These are phyloP conservation scores for Amiota mariae DNA, from an alignment of 2,888 invertebrate genomes.

Conservation along the genomic window DNA sequence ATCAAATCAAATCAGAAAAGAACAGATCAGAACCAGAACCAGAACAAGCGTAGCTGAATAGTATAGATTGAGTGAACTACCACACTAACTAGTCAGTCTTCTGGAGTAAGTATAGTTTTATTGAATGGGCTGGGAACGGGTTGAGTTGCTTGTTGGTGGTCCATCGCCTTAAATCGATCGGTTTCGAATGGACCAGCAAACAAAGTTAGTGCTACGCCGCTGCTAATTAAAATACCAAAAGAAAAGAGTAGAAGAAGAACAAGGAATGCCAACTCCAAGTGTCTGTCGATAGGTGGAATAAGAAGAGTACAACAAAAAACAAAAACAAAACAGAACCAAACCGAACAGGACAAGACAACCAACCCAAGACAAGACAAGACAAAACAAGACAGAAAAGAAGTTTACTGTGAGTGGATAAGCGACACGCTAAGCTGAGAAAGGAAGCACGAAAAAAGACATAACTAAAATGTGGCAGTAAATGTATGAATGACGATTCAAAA, in stretches of 20 bases:
- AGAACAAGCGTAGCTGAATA: constrained; percentile 15
- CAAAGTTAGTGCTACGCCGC: not conserved
- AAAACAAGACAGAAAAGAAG: not conserved
- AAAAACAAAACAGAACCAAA: too few relatives aligned
- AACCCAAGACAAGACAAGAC: not conserved
- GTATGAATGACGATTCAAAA: constrained; percentile 6
- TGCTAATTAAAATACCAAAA: constrained; percentile 63
- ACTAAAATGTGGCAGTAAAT: constrained; percentile 19
- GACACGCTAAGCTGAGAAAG: constrained; percentile 58
- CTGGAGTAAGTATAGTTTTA: not conserved
- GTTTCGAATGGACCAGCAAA: not conserved
- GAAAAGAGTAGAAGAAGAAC: not conserved
- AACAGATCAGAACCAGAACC: too few relatives aligned
- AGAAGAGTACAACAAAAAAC: constrained; percentile 22
- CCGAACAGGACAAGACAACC: not conserved
- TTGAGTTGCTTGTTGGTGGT: constrained; percentile 3
- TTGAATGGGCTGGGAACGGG: not conserved
- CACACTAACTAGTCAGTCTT: not conserved
- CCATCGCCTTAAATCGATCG: constrained; percentile 15
- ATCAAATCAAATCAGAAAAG: too few relatives aligned
- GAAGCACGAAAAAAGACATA: constrained; percentile 9
- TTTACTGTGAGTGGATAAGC: constrained; percentile 54
- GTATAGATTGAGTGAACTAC: not conserved
- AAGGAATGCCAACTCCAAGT: not conserved
- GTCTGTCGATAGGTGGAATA: constrained; percentile 43